These are phyloP conservation scores for Cheiracanthium punctorium DNA, from an alignment of 2,888 invertebrate species.

Conservation along the genomic window DNA sequence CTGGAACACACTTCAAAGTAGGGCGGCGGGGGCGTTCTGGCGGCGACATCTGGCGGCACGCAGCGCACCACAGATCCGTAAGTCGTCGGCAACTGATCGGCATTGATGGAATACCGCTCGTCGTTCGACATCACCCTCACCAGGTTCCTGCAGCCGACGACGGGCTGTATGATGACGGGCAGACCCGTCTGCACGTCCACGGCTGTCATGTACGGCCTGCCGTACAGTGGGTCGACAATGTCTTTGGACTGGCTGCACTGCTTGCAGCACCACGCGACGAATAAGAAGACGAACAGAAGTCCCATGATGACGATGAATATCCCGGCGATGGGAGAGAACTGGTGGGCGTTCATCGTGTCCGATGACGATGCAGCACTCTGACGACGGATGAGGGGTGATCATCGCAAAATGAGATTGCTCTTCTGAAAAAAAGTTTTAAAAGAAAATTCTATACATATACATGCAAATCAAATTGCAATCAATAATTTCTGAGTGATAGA, in stretches of 20 bases:
- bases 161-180: conserved; percentile 27
- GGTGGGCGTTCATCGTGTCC: not conserved
- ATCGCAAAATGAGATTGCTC: no score
- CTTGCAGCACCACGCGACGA: conserved; percentile 38
- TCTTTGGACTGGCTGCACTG: conserved; percentile 27
- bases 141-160: not conserved
- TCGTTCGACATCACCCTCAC: not conserved
- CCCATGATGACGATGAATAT: conserved; percentile 16
- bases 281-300: conserved; percentile 24
- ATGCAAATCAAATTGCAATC: no score
- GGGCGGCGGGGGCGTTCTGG: conserved; percentile 22
- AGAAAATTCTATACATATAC: no score
- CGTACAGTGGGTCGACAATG: not conserved
- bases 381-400: no score
- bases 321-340: not conserved
- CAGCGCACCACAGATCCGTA: conserved; percentile 22
- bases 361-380: no score
- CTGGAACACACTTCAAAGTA: conserved; percentile 15
- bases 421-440: no score
- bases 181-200: conserved; percentile 46
- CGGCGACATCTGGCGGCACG: not conserved
- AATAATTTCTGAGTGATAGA: no score
- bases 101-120: not conserved
- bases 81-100: not conserved
- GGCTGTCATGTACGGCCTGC: conserved; percentile 22